Evolutionary conservation across 2,113 vertebrate genomes (phyloP).

Genomic region (Misgurnus mizolepis): DNA sequence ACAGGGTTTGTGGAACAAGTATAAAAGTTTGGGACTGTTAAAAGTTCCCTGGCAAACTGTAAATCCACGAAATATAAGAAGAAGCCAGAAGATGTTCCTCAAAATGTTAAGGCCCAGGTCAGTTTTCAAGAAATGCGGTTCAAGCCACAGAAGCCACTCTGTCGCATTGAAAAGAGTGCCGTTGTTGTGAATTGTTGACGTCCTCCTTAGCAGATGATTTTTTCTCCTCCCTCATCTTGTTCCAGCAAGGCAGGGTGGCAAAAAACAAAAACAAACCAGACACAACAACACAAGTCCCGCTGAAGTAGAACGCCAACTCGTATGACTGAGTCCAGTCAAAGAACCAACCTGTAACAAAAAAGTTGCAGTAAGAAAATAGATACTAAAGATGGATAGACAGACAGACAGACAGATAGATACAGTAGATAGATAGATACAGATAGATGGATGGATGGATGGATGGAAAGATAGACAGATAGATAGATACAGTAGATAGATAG

Average conservation of each 20-base stretch:
- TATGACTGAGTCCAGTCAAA: slow-evolving; percentile 94
- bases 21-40: background rate
- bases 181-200: slow-evolving; percentile 47
- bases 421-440: no score
- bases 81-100: background rate
- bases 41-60: background rate
- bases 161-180: slow-evolving; percentile 76
- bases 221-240: slow-evolving; percentile 63
- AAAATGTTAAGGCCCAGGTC: background rate
- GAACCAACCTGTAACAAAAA: slow-evolving; percentile 85
- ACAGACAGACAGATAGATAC: no score
- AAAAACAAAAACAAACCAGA: slow-evolving; percentile 80
- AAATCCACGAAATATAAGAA: no score
- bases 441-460: no score
- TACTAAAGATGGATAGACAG: no score
- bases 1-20: background rate
- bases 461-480: no score
- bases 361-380: background rate
- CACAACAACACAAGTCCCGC: slow-evolving; percentile 84
- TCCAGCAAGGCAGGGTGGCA: slow-evolving; percentile 80
- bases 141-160: slow-evolving; percentile 85
- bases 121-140: slow-evolving; percentile 49
- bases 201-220: slow-evolving; percentile 64
- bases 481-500: no score
- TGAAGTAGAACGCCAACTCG: slow-evolving; percentile 88